Conservation (phyloP, 2,113 vertebrate species). For the Colinus virginianus region DNA sequence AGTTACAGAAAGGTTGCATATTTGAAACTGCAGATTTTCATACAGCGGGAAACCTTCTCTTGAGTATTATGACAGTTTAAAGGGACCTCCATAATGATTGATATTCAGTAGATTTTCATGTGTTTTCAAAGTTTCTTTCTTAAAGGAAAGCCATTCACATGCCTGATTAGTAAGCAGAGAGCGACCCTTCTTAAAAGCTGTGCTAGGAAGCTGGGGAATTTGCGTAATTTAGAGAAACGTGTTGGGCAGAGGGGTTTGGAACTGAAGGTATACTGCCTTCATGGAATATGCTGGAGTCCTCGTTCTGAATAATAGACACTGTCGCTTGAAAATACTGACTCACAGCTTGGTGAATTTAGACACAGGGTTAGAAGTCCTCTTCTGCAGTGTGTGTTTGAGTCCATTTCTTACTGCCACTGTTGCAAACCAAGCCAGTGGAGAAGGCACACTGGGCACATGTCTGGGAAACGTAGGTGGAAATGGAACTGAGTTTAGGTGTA, state of each 20-base stretch:
- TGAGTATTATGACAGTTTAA: slow-evolving; percentile 66
- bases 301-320: not conserved
- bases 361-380: not conserved
- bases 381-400: not conserved
- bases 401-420: not conserved
- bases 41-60: slow-evolving; percentile 63
- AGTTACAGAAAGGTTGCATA: slow-evolving; percentile 41
- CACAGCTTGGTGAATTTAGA: not conserved
- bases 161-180: slow-evolving; percentile 73
- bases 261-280: slow-evolving; percentile 33
- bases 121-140: slow-evolving; percentile 74
- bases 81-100: slow-evolving; percentile 70
- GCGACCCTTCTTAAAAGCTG: slow-evolving; percentile 47
- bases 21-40: slow-evolving; percentile 65
- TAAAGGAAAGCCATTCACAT: slow-evolving; percentile 68
- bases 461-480: not conserved
- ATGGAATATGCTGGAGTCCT: not conserved
- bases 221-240: slow-evolving; percentile 63
- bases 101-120: slow-evolving; percentile 74
- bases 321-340: not conserved
- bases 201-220: slow-evolving; percentile 66
- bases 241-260: slow-evolving; percentile 49
- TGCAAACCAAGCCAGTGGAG: not conserved
- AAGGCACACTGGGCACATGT: not conserved
- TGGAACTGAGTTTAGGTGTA: not conserved